A percentile compares a stretch with the other conserved stretches of the same genome.
Conservation (phyloP, 2,888 invertebrate genomes). For the Orthosia gracilis region DNA sequence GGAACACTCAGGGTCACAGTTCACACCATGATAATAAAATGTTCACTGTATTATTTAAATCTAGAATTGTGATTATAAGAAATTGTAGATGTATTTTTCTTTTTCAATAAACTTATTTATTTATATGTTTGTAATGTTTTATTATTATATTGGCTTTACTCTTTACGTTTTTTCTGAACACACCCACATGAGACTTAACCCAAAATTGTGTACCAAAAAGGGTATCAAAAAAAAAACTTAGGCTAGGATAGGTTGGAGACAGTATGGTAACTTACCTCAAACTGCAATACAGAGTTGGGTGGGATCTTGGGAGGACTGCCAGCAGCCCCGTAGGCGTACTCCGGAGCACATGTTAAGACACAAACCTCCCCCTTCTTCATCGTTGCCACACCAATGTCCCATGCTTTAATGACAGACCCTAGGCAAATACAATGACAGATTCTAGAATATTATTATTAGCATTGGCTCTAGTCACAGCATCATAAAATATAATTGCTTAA, state of each 20-base stretch:
- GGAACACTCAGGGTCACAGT: too few relatives aligned
- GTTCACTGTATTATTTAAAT: too few relatives aligned
- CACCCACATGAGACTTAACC: too few relatives aligned
- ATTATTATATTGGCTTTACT: too few relatives aligned
- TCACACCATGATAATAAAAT: too few relatives aligned
- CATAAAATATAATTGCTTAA: not conserved
- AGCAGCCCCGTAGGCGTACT: constrained; percentile 97
- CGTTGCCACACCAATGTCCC: constrained; percentile 98
- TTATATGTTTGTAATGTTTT: too few relatives aligned
- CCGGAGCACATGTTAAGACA: constrained; percentile 95
- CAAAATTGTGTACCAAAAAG: too few relatives aligned
- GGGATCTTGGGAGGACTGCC: constrained; percentile 98
- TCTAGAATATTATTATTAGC: not conserved
- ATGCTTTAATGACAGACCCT: constrained; percentile 97
- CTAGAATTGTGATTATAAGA: too few relatives aligned
- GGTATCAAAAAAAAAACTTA: too few relatives aligned
- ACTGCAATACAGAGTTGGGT: constrained; percentile 96
- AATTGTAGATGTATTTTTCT: too few relatives aligned
- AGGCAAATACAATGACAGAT: constrained; percentile 16
- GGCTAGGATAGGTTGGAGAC: not conserved
- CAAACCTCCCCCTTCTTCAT: constrained; percentile 98
- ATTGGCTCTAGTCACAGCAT: not conserved
- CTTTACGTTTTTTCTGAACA: too few relatives aligned
- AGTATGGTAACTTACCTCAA: constrained; percentile 92
- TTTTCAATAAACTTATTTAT: too few relatives aligned